phyloP scores from a whole-genome alignment of 2,113 vertebrate species.

The Dasyprocta punctata region DNA sequence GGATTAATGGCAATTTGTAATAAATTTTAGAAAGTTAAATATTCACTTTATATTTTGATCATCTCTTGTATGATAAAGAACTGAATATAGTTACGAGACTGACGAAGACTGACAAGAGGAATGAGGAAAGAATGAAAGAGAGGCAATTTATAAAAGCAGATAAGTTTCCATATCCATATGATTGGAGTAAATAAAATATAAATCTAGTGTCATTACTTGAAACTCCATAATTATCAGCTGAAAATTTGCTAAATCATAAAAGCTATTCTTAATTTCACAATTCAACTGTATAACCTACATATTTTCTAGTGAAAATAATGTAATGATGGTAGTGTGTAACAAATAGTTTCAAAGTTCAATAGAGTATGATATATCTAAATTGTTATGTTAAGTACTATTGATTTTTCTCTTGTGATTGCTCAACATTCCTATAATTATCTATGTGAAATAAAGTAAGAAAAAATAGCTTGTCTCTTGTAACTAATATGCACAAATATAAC shows the following conservation, averaged over 20 bases:
- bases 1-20: neutral
- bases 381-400: constrained; percentile 38
- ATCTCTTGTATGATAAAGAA: neutral
- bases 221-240: neutral
- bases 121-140: neutral
- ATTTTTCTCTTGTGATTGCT: constrained; percentile 4
- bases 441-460: constrained; percentile 31
- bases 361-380: constrained; percentile 48
- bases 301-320: constrained; percentile 48
- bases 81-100: neutral
- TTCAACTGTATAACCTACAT: neutral
- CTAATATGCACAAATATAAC: neutral
- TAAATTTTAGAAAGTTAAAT: neutral
- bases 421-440: constrained; percentile 4
- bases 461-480: neutral
- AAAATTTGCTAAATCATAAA: constrained; percentile 39
- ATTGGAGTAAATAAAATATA: constrained; percentile 35
- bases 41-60: neutral
- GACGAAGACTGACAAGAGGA: constrained; percentile 5
- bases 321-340: neutral
- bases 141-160: constrained; percentile 1
- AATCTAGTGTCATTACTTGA: constrained; percentile 12
- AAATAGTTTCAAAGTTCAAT: constrained; percentile 47
- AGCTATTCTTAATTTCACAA: neutral
- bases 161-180: neutral